Evolutionary conservation across 2,113 vertebrate species (phyloP).

Genomic region (Noctilio leporinus): DNA sequence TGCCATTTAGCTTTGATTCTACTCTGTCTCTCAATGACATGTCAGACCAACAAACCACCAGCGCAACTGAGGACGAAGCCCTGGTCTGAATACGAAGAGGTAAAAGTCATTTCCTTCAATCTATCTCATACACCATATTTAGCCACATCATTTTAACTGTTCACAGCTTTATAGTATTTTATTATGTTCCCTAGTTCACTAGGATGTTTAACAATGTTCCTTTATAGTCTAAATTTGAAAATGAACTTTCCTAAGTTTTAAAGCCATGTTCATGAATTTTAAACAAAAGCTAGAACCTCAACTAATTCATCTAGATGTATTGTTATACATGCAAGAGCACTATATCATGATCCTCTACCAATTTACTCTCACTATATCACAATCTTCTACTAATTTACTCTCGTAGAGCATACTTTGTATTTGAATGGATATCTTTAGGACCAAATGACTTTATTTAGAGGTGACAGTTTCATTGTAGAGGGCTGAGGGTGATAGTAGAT

Average conservation of each 20-base stretch:
- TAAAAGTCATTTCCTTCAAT: neutral
- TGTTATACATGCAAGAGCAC: neutral
- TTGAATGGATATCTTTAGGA: neutral
- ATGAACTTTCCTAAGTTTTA: slow-evolving; percentile 23
- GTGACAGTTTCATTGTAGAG: neutral
- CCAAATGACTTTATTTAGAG: neutral
- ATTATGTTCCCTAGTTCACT: neutral
- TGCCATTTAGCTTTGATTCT: neutral
- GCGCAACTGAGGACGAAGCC: neutral
- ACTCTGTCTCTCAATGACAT: neutral
- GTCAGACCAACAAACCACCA: neutral
- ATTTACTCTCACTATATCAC: neutral
- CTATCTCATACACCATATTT: neutral
- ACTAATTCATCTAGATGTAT: neutral
- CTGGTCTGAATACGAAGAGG: neutral
- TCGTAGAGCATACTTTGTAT: neutral
- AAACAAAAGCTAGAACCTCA: neutral
- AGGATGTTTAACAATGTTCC: neutral
- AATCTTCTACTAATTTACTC: neutral
- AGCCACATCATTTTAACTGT: neutral
- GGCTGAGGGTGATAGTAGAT: neutral
- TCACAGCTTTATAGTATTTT: neutral
- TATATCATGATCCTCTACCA: neutral
- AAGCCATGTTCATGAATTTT: neutral
- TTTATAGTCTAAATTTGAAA: neutral